Evolutionary conservation across 2,888 invertebrate genomes (phyloP).

Genomic region (Dryocosmus kuriphilus): DNA sequence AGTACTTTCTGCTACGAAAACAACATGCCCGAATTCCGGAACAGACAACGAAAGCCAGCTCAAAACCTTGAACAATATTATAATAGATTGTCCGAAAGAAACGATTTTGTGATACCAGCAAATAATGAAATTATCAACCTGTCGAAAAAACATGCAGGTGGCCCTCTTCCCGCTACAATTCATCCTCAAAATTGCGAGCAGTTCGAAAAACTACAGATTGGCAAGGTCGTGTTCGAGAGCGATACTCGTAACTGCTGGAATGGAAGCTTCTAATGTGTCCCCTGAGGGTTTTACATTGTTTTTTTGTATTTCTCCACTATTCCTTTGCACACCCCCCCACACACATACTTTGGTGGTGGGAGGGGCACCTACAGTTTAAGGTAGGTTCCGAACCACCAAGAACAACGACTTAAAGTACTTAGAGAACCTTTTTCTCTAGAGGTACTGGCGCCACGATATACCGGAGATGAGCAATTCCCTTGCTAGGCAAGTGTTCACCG

Average conservation of each 20-base stretch:
- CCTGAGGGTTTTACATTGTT: no score
- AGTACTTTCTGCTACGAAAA: conserved; percentile 24
- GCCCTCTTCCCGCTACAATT: conserved; percentile 24
- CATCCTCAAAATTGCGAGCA: neutral
- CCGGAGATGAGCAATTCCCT: no score
- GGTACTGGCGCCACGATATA: no score
- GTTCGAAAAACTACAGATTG: neutral
- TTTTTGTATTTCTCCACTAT: no score
- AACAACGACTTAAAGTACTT: no score
- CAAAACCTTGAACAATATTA: conserved; percentile 12
- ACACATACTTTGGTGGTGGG: no score
- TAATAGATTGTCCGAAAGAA: neutral
- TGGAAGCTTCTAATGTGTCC: no score
- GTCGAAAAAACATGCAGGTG: conserved; percentile 1
- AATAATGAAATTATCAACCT: neutral
- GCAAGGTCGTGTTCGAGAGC: neutral
- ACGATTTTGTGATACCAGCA: neutral
- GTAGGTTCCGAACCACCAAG: no score
- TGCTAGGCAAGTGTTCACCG: no score
- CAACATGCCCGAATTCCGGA: conserved; percentile 9
- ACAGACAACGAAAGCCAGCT: neutral
- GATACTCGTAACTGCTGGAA: neutral
- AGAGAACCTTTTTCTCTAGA: no score
- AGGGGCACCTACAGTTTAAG: no score
- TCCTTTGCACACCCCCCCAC: no score